Conservation (phyloP, 2,888 invertebrate species). For the Augiades crinisus region DNA sequence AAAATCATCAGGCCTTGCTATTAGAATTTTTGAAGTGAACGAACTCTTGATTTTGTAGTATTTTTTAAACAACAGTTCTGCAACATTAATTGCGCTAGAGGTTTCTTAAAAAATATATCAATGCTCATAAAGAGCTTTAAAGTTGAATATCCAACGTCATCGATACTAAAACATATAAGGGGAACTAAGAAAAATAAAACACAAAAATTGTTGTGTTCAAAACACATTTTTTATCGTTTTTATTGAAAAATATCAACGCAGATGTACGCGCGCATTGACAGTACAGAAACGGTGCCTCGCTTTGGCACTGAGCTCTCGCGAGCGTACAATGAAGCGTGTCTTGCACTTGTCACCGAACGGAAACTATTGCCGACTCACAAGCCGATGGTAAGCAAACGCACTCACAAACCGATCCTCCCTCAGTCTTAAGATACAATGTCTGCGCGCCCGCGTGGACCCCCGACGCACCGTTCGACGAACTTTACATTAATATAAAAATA, state of each 20-base stretch:
- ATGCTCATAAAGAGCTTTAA: no score
- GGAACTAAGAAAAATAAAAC: conserved; percentile 54
- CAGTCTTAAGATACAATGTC: conserved; percentile 14
- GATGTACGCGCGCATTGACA: conserved; percentile 60
- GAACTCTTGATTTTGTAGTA: no score
- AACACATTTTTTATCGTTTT: conserved; percentile 79
- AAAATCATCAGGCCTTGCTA: no score
- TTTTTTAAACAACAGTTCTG: no score
- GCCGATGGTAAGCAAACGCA: conserved; percentile 8
- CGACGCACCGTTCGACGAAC: background rate
- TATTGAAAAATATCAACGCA: conserved; percentile 78
- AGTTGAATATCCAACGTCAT: no score
- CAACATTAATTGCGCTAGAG: no score
- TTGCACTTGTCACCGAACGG: conserved; percentile 23
- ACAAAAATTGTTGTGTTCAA: conserved; percentile 73
- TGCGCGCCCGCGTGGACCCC: background rate
- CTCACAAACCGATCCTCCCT: background rate
- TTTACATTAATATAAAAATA: background rate
- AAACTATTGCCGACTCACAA: conserved; percentile 2
- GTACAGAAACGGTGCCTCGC: conserved; percentile 32
- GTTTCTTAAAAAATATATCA: no score
- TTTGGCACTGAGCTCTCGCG: conserved; percentile 18
- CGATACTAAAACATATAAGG: no score
- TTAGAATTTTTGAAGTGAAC: no score
- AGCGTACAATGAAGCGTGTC: conserved; percentile 30